phyloP scores from a whole-genome alignment of 53 echinoderm and acorn worm species.

The Luidia sarsii region DNA sequence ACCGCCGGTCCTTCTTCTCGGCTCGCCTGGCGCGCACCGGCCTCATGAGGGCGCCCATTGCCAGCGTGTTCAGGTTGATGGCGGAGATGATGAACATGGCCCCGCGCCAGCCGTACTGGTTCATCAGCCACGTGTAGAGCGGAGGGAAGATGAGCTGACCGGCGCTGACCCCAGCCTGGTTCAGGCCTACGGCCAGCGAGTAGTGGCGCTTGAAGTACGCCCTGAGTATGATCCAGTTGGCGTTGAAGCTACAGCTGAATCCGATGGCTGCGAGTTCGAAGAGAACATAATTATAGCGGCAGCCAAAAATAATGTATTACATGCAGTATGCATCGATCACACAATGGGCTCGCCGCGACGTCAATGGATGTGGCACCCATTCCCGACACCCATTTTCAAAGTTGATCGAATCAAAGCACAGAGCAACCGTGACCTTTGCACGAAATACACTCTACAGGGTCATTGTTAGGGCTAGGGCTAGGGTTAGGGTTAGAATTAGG shows the following conservation, averaged over 20 bases:
- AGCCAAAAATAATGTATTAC: no score
- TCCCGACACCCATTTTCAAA: neutral
- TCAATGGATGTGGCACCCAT: neutral
- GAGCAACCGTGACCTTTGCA: no score
- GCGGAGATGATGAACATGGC: neutral
- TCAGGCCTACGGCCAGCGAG: neutral
- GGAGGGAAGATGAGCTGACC: constrained; percentile 5
- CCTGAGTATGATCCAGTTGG: neutral
- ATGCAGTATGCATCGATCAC: no score
- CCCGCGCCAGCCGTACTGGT: neutral
- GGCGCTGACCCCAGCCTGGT: neutral
- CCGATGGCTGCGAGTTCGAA: constrained; percentile 1
- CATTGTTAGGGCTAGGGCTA: no score
- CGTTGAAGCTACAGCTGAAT: neutral
- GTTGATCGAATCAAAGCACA: no score
- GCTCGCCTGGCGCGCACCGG: neutral
- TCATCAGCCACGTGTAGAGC: constrained; percentile 4
- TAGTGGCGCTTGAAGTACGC: constrained; percentile 6
- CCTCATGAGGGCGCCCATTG: constrained; percentile 24
- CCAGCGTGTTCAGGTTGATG: neutral
- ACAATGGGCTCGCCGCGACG: no score
- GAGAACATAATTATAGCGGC: neutral
- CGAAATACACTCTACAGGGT: no score
- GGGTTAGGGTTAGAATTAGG: no score
- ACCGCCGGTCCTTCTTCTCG: neutral